Evolutionary conservation across 2,113 vertebrate genomes (phyloP), one percentile per base, ranked within the genome.

Genomic region (Bufo bufo): DNA sequence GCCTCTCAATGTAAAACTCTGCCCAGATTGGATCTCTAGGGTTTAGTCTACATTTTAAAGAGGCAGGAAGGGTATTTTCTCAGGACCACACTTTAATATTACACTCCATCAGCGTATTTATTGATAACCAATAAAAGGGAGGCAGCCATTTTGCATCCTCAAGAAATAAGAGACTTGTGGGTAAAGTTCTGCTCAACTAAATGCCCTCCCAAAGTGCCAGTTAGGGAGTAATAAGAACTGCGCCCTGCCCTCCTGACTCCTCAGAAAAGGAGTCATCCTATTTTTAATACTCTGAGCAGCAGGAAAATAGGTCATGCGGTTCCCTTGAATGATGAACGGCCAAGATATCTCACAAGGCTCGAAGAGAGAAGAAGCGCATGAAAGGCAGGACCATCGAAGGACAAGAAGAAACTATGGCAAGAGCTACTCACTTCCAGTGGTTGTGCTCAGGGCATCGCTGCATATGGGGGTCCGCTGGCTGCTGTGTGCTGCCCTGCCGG

Each of bases 1-100:
- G 11, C 20, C 47, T 52, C 54, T 81, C 78, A 81, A 17, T 81
- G 56, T 59, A 81, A 33, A 59, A 59, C 78, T 75, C 45, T 59
- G 78, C 56, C 20, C 20, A 23, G 56, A 33, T 20, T 4, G 14
- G 13, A 43, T 17, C n/a, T 52, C 75, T 77, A 12, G 75, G 75
- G 17, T 81, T 81, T 49, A 50, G 20, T 49, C 13, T 50, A 75
- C 17, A 49, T 47, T 19, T 59, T 81, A 33, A 79, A 79, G 11
- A 52, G n/a, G 4, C 54, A 78, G 23, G 49, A 16, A 74, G 16
- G 10, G 3, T 72, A 45, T 72, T 72, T 45, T 45, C 12, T 45
- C 43, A 52, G 17, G 50, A 3, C 3, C 19, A 52, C 11, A 52
- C 3, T n/a, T 52, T 77, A n/a, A n/a, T 45, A 47, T 16, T 45